phyloP scores from a whole-genome alignment of 2,113 vertebrate genomes.

The Oncorhynchus clarkii region DNA sequence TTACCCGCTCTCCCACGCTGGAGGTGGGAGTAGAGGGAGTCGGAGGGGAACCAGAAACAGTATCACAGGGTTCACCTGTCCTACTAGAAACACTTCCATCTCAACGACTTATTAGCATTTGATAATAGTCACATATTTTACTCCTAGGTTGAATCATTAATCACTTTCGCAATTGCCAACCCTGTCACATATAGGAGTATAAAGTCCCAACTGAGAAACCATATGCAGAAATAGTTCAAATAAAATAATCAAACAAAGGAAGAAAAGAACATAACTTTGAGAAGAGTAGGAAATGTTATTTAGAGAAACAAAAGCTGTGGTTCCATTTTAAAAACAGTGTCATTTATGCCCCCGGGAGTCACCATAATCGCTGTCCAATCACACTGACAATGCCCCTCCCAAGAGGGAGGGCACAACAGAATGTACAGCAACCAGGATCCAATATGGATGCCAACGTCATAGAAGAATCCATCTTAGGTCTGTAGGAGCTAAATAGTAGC shows the following conservation, averaged over 20 bases:
- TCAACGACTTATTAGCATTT: background rate
- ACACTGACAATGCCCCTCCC: slow-evolving; percentile 67
- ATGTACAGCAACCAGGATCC: slow-evolving; percentile 43
- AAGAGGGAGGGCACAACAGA: slow-evolving; percentile 48
- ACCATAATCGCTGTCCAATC: slow-evolving; percentile 77
- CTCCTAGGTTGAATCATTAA: no score
- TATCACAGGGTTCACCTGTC: background rate
- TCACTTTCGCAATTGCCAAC: no score
- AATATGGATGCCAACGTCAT: slow-evolving; percentile 35
- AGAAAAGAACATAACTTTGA: background rate
- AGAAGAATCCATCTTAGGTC: slow-evolving; percentile 34
- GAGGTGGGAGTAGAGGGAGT: background rate
- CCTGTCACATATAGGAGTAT: background rate
- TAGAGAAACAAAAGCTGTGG: slow-evolving; percentile 29
- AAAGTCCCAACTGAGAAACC: background rate
- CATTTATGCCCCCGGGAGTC: slow-evolving; percentile 68
- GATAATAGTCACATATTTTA: background rate
- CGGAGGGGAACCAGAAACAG: background rate
- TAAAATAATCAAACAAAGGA: slow-evolving; percentile 15
- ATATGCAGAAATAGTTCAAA: background rate
- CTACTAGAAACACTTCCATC: no score
- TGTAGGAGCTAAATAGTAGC: slow-evolving; percentile 35
- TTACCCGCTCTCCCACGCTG: no score
- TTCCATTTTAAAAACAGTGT: slow-evolving; percentile 31
- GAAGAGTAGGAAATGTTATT: background rate